Base-by-base conservation (phyloP, 1,140 invertebrate species). In the Helicorthomorpha holstii region DNA sequence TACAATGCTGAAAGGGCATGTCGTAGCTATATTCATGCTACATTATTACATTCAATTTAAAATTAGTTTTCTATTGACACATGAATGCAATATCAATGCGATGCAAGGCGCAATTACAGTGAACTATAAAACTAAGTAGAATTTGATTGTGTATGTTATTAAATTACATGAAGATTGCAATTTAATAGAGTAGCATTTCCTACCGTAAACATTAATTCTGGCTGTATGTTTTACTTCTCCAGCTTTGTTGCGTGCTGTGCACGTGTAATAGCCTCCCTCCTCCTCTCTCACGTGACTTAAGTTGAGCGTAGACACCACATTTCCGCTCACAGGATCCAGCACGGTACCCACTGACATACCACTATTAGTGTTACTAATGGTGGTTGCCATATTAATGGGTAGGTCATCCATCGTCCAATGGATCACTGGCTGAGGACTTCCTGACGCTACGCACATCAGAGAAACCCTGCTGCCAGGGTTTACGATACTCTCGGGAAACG, bases 221-320 rank as follows among this genome's bases (percentile, higher is more conserved):
- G 63, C 61, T 1, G 59, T 57, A 51, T 72, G 64, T 3, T 51
- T 48, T 1, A 59, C 63, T 16, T 50, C 47, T 12, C 68, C 67
- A 4, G 69, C 63, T 21, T 61, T 58, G 57, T 71, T 72, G 2
- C 47, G 54, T 1, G 68, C 68, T 14, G 54, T 54, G 57, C 71
- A 73, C 34, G 45, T 21, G 68, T 87, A 90, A 63, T 85, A 80
- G 4, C 70, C 72, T 3, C 69, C 69, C 50, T 71, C 67, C 48
- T 69, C 59, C 0, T 70, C 61, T 23, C 60, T 57, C 0, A 73
- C 62, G 14, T 59, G 61, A 12, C 63, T 64, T 16, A 75, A 72
- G 58, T 74, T 74, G 16, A 72, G 63, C 53, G 63, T 64, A 51
- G 66, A 67, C 29, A 68, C 58, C 34, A 70, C 60, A 47, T 65